Percentiles rank a stretch among this genome's conserved stretches.
These are phyloP conservation scores for Yoshiicerus persimilis DNA, from an alignment of 1,140 invertebrate genomes.

Conservation along the genomic window DNA sequence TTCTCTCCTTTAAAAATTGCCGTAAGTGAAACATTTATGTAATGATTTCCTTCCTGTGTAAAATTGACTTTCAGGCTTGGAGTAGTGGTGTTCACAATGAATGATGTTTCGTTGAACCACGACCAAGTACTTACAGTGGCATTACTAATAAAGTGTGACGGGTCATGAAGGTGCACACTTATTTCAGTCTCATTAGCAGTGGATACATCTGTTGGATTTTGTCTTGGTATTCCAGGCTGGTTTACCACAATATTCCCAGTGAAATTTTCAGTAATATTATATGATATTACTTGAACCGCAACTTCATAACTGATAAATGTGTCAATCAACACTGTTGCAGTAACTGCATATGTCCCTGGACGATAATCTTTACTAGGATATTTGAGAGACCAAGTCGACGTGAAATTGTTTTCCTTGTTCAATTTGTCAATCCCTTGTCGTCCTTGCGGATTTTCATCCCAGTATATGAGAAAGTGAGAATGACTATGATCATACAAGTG, in stretches of 20 bases:
- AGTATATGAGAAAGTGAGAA: slow-evolving; percentile 24
- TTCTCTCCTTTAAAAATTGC: slow-evolving; percentile 29
- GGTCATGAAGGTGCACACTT: slow-evolving; percentile 37
- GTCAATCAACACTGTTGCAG: neutral
- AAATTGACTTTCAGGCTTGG: slow-evolving; percentile 38
- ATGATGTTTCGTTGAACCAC: slow-evolving; percentile 33
- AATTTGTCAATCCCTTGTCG: neutral
- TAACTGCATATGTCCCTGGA: slow-evolving; percentile 29
- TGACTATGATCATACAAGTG: neutral
- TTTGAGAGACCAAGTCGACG: slow-evolving; percentile 26
- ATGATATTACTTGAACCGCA: neutral
- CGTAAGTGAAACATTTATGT: slow-evolving; percentile 25
- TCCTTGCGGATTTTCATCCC: slow-evolving; percentile 23
- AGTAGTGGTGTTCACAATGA: slow-evolving; percentile 33
- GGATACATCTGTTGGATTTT: neutral
- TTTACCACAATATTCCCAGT: slow-evolving; percentile 28
- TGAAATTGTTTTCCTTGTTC: slow-evolving; percentile 31
- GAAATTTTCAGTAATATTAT: slow-evolving; percentile 32
- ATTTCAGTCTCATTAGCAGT: slow-evolving; percentile 39
- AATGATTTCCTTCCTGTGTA: slow-evolving; percentile 29
- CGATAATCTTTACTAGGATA: neutral
- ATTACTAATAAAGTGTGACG: slow-evolving; percentile 30
- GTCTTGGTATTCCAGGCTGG: slow-evolving; percentile 7
- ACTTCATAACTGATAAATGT: neutral
- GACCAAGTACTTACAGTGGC: slow-evolving; percentile 35